A percentile compares a stretch with the other conserved stretches of the same genome.
Conservation (phyloP, 2,797 vertebrate genomes). For the Spheniscus humboldti region DNA sequence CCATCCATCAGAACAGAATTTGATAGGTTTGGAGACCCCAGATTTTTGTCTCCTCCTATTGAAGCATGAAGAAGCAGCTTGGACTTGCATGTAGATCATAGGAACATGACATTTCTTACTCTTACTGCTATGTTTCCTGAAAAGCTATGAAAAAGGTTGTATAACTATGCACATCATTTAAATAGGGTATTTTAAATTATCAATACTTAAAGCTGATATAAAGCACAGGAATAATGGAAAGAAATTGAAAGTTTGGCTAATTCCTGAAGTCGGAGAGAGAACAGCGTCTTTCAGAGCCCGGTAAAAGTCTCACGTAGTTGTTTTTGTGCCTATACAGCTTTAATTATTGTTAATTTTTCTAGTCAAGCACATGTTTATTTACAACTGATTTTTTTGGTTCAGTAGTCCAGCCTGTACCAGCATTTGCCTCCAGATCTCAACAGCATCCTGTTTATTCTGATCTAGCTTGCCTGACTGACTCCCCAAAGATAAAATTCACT, state of each 20-base stretch:
- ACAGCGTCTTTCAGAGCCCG: neutral
- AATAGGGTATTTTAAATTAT: neutral
- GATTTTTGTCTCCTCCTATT: neutral
- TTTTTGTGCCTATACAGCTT: slow-evolving; percentile 9
- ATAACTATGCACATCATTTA: neutral
- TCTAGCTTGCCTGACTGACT: slow-evolving; percentile 77
- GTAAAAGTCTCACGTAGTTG: neutral
- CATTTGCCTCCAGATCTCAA: slow-evolving; percentile 75
- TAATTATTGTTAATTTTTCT: slow-evolving; percentile 62
- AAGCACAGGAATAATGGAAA: neutral
- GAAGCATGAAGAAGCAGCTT: neutral
- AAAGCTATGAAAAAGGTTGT: neutral
- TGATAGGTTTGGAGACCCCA: slow-evolving; percentile 5
- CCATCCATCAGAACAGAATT: slow-evolving; percentile 55
- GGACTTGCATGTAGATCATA: neutral
- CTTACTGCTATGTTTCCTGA: neutral
- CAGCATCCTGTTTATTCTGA: slow-evolving; percentile 74
- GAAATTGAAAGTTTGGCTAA: neutral
- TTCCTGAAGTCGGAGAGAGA: neutral
- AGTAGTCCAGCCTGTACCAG: slow-evolving; percentile 63
- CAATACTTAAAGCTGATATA: neutral
- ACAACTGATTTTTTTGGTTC: slow-evolving; percentile 59
- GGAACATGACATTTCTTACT: neutral
- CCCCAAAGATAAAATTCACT: slow-evolving; percentile 81
- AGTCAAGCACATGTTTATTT: slow-evolving; percentile 45